Evolutionary conservation across 2,888 invertebrate species (phyloP).

Genomic region (Galeopsomyia nigrocyanea): DNA sequence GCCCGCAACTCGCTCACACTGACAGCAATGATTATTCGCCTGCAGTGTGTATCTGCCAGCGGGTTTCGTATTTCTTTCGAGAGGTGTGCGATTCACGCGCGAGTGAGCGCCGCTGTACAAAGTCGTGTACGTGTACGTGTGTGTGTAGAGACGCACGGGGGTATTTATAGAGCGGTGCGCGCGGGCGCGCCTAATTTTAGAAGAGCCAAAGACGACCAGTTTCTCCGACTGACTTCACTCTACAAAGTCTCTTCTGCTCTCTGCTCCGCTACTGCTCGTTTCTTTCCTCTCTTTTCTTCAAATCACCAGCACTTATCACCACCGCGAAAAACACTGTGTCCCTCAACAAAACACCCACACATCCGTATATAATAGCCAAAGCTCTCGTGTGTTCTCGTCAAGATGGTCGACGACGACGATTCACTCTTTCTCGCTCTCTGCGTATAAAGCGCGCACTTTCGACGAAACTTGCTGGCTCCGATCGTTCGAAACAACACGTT

Average conservation of each 20-base stretch:
- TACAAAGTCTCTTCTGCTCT: background rate
- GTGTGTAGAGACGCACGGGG: background rate
- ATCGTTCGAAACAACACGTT: no score
- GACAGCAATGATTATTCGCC: slow-evolving; percentile 8
- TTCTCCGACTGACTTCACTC: background rate
- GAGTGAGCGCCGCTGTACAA: background rate
- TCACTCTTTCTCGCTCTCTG: no score
- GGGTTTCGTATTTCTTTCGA: slow-evolving; percentile 34
- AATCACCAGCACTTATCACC: no score
- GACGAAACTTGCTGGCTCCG: no score
- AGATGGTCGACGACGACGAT: no score
- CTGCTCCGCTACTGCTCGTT: background rate
- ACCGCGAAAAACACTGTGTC: no score
- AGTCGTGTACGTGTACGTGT: no score
- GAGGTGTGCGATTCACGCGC: background rate
- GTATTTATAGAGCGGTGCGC: slow-evolving; percentile 33
- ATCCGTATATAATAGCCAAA: no score
- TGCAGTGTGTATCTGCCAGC: no score
- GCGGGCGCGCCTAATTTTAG: slow-evolving; percentile 43
- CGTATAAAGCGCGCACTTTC: no score
- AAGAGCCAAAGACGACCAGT: slow-evolving; percentile 2
- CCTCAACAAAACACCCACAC: no score
- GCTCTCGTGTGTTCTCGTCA: no score
- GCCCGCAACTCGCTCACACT: background rate
- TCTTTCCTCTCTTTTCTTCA: background rate